Base-by-base conservation (phyloP, 2,888 invertebrate species). In the Erebia epiphron region DNA sequence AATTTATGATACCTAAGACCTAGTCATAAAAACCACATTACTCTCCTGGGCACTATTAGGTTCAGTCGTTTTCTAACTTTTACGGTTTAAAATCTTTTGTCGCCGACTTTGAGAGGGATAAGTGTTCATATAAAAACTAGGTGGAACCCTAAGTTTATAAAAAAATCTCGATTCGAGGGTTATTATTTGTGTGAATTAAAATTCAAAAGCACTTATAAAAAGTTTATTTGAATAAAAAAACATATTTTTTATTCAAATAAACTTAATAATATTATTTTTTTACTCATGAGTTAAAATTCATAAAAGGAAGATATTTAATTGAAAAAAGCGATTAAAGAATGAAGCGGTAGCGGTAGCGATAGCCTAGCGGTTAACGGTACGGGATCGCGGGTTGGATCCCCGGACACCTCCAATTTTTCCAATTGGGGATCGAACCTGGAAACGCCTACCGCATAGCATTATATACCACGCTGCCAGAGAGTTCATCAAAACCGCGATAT, bases 21-120 rank as follows among this genome's bases (percentile, higher is more conserved):
- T n/a, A 7, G 62, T 62, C 62, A 62, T 62, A 21, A 62, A 62
- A 62, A 46, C 49, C 49, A 21, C 49, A 49, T 62, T 49, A 21
- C 46, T 62, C 62, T 62, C 43, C 16, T 62, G 21, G 62, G 18
- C 21, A 21, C 46, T 49, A 21, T 49, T 62, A 46, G 46, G 18
- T 49, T 7, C 62, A 49, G 46, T 62, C 18, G 49, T 21, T 62
- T 21, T 62, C 62, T 8, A 46, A 21, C 21, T 62, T n/a, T 62
- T 62, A 62, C 62, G 21, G 14, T 8, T 14, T 8, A 43, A 62
- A 18, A 41, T 43, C 46, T 46, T 62, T 62, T 49, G 46, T 49
- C 13, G 9, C 21, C 14, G 9, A 21, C 8, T 18, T 21, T 49
- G 8, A 43, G 46, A 46, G 43, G 16, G 7, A 61, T 16, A 49